Base-by-base conservation (phyloP, 2,888 invertebrate species). In the Anoncus sp. region DNA sequence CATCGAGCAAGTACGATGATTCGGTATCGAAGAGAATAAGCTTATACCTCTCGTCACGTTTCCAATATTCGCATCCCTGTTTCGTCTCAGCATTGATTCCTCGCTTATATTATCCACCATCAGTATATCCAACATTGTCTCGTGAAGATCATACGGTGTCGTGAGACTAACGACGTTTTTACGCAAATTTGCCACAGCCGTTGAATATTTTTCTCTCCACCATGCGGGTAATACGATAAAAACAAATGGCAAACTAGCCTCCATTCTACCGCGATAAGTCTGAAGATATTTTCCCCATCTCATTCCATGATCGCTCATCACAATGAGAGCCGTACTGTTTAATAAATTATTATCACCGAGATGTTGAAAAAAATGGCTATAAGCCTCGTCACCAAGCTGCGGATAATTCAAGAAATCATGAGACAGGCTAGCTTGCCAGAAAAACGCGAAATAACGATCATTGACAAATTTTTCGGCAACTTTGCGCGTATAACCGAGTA, bases 231-330 rank as follows among this genome's bases (percentile, higher is more conserved):
- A 90, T 3, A 94, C 90, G 1, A 97, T 90, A 83, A 95, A 95
- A 38, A 97, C 92, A 81, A 97, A 94, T 0, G 98, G 98, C 71
- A 98, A 92, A 55, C 98, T 94, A 88, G 97, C 98, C 90, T 98
- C 98, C 87, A 98, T 93, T 87, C 95, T 93, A 1, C 97, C 97
- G 91, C 98, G 97, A 90, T 96, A 96, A 0, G 98, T 98, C 82
- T 93, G 92, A 10, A 97, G 93, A 83, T 97, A 97, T 7, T 93
- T 93, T 2, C 98, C 98, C 95, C 96, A 98, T 77, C 98, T 92
- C 81, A 97, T 94, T 0, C 98, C 98, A 87, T 98, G 98, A 88
- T 98, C 98, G 89, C 98, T 98, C 92, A 98, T 92, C 10, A 97
- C 89, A 65, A 97, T 92, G 14, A 96, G 85, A 51, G 94, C 92